Conservation (phyloP, 2,113 vertebrate species). For the Cheilinus undulatus region DNA sequence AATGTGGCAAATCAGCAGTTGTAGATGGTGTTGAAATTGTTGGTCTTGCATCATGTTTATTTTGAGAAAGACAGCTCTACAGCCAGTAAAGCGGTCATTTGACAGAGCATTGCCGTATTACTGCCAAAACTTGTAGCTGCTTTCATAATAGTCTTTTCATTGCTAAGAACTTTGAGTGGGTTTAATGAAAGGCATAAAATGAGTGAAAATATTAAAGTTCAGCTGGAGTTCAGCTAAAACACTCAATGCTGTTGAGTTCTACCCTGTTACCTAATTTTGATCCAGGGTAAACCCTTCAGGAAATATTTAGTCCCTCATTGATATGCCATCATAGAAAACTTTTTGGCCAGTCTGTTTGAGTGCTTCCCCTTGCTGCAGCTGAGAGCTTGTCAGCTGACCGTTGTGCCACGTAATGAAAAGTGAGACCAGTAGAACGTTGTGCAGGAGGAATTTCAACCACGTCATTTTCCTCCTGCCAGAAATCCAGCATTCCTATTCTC, state of each 20-base stretch:
- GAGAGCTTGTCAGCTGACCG: neutral
- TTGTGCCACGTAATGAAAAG: constrained; percentile 20
- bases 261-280: neutral
- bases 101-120: neutral
- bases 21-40: neutral
- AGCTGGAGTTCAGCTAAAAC: neutral
- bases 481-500: constrained; percentile 58
- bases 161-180: neutral
- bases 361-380: neutral
- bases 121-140: neutral
- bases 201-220: too few species aligned
- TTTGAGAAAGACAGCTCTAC: constrained; percentile 17
- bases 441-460: constrained; percentile 11
- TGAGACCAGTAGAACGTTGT: neutral
- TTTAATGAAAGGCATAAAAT: neutral
- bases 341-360: neutral
- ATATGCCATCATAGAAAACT: neutral
- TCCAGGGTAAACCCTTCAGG: neutral
- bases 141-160: neutral
- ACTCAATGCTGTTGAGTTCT: neutral
- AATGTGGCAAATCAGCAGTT: neutral
- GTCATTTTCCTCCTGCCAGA: constrained; percentile 44
- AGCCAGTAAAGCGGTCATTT: neutral
- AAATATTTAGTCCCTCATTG: neutral
- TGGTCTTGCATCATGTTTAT: constrained; percentile 37